Evolutionary conservation across 2,888 invertebrate genomes (phyloP).

Genomic region (Lithophane leautieri): DNA sequence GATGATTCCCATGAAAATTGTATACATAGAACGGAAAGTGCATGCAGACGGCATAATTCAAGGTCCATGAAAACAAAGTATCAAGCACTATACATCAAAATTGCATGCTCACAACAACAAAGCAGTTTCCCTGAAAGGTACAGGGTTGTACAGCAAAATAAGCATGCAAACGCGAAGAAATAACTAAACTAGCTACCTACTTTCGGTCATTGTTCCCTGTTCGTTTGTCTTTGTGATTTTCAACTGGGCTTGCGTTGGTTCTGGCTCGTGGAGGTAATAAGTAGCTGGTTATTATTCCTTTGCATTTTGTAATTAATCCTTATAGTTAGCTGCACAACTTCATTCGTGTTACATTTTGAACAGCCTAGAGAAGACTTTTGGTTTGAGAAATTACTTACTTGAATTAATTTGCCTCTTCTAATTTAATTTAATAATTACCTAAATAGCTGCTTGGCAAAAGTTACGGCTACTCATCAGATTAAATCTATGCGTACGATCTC

Average conservation of each 20-base stretch:
- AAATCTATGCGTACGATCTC: not conserved
- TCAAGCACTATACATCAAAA: conserved; percentile 45
- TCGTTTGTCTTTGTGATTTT: conserved; percentile 76
- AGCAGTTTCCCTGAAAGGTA: conserved; percentile 63
- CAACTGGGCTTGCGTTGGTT: conserved; percentile 71
- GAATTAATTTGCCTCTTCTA: not conserved
- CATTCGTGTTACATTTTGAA: conserved; percentile 19
- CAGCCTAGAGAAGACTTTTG: not conserved
- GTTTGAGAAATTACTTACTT: not conserved
- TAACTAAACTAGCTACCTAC: conserved; percentile 67
- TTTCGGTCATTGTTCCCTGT: conserved; percentile 74
- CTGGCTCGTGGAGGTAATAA: conserved; percentile 55
- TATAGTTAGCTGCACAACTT: conserved; percentile 14
- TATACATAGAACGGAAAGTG: conserved; percentile 35
- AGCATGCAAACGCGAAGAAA: conserved; percentile 61
- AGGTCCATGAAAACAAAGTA: conserved; percentile 50
- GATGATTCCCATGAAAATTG: conserved; percentile 46
- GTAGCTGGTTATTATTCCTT: conserved; percentile 62
- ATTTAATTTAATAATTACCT: not conserved
- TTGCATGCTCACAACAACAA: conserved; percentile 62
- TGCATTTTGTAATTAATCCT: conserved; percentile 57
- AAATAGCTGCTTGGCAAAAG: not conserved
- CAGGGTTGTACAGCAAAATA: conserved; percentile 63
- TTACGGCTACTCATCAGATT: not conserved
- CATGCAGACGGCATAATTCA: conserved; percentile 39